Conservation (phyloP, 2,888 invertebrate species). For the Drosophila buzzatii region DNA sequence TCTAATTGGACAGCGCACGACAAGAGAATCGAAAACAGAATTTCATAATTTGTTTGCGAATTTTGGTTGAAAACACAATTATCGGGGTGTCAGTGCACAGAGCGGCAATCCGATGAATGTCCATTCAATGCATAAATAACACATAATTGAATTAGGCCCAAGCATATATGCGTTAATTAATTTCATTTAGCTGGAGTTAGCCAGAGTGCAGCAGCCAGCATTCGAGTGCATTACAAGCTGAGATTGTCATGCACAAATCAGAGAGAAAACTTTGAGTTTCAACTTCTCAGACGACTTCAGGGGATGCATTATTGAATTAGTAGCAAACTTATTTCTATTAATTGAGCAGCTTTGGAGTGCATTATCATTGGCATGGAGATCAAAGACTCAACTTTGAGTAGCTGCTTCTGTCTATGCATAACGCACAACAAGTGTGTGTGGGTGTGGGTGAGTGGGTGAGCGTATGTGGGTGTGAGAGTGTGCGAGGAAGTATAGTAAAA, state of each 20-base stretch:
- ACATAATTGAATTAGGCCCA: slow-evolving; percentile 39
- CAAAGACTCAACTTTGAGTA: slow-evolving; percentile 5
- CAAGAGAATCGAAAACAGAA: slow-evolving; percentile 5
- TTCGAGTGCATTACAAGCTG: slow-evolving; percentile 19
- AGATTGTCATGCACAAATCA: not conserved
- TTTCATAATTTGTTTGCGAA: slow-evolving; percentile 19
- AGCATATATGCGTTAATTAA: slow-evolving; percentile 56
- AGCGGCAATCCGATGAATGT: not conserved
- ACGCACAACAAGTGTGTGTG: slow-evolving; percentile 5
- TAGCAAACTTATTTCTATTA: slow-evolving; percentile 49
- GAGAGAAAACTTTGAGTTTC: slow-evolving; percentile 1
- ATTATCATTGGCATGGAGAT: slow-evolving; percentile 12
- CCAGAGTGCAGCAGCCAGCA: slow-evolving; percentile 9
- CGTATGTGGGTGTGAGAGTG: not conserved
- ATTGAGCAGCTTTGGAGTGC: slow-evolving; percentile 16
- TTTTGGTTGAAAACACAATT: slow-evolving; percentile 11
- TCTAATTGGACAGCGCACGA: slow-evolving; percentile 4
- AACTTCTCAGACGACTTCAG: not conserved
- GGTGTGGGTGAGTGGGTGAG: not conserved
- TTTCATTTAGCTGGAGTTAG: slow-evolving; percentile 46
- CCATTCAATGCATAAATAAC: slow-evolving; percentile 50
- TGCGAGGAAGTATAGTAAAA: slow-evolving; percentile 32
- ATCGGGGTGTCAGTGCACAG: slow-evolving; percentile 28
- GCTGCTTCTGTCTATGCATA: slow-evolving; percentile 15
- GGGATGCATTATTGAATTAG: slow-evolving; percentile 28